These are phyloP conservation scores for Tetranychus piercei DNA, from an alignment of 2,888 invertebrate genomes.

Conservation along the genomic window DNA sequence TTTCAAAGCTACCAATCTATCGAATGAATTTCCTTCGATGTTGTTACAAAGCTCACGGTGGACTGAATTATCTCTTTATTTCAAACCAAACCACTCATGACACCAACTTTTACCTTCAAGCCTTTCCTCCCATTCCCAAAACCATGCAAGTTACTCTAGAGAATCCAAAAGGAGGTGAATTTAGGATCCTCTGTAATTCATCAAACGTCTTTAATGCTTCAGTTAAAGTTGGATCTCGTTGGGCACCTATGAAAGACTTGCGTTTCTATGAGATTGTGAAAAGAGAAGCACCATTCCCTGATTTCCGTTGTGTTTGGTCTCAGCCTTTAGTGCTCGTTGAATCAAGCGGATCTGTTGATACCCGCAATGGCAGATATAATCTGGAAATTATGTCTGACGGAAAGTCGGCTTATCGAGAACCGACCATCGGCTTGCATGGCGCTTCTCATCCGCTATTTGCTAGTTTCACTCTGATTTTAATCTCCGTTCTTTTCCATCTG, in stretches of 20 bases:
- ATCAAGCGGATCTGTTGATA: neutral
- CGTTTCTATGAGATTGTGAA: neutral
- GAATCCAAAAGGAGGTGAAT: neutral
- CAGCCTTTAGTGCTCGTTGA: neutral
- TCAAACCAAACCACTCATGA: neutral
- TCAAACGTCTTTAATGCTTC: neutral
- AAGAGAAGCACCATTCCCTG: neutral
- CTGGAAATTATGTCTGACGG: neutral
- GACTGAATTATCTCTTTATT: neutral
- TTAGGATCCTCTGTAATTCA: neutral
- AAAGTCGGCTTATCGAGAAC: neutral
- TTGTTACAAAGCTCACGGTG: neutral
- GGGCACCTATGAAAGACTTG: neutral
- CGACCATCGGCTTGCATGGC: neutral
- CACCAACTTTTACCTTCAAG: conserved; percentile 3
- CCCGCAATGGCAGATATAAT: neutral
- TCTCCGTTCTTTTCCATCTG: neutral
- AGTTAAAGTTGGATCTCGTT: neutral
- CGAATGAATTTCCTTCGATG: conserved; percentile 6
- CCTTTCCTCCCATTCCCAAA: neutral
- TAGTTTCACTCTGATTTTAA: neutral
- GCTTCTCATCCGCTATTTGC: neutral
- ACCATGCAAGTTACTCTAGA: neutral
- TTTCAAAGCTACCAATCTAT: neutral
- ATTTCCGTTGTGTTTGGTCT: conserved; percentile 8